phyloP scores from a whole-genome alignment of 1,140 invertebrate species.

The Drosophila pandora region DNA sequence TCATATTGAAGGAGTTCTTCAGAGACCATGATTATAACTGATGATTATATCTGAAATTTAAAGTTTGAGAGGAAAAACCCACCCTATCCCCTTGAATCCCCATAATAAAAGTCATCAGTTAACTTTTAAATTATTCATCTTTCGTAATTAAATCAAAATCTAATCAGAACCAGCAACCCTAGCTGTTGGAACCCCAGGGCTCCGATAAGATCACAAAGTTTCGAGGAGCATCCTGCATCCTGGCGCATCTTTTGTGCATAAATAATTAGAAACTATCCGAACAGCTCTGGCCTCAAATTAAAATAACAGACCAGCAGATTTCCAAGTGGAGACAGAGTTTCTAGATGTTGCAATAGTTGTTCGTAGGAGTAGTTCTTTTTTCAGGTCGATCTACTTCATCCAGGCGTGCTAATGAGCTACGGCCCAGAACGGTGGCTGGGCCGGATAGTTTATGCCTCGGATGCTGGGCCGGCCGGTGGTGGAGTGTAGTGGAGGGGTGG shows the following conservation, averaged over 20 bases:
- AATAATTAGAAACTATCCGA: constrained; percentile 45
- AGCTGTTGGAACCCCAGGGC: neutral
- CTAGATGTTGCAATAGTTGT: constrained; percentile 21
- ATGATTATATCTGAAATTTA: too few relatives aligned
- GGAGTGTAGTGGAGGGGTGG: neutral
- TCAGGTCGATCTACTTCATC: constrained; percentile 59
- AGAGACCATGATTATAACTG: neutral
- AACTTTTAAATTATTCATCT: neutral
- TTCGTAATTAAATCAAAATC: neutral
- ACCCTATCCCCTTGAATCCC: too few relatives aligned
- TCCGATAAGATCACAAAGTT: constrained; percentile 4
- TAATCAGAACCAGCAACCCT: neutral
- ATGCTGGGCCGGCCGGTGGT: neutral
- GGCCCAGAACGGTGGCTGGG: constrained; percentile 23
- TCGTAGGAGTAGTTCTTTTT: constrained; percentile 15
- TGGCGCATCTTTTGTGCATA: constrained; percentile 34
- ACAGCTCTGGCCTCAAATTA: constrained; percentile 50
- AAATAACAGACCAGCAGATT: constrained; percentile 46
- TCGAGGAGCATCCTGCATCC: neutral
- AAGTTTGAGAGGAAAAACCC: too few relatives aligned
- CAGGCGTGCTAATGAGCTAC: constrained; percentile 56
- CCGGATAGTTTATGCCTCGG: neutral
- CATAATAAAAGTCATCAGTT: too few relatives aligned
- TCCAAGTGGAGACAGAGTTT: constrained; percentile 44
- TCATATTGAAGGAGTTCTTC: neutral